Base-by-base conservation (phyloP, 1,140 invertebrate species). In the Propsilocerus akamusi region DNA sequence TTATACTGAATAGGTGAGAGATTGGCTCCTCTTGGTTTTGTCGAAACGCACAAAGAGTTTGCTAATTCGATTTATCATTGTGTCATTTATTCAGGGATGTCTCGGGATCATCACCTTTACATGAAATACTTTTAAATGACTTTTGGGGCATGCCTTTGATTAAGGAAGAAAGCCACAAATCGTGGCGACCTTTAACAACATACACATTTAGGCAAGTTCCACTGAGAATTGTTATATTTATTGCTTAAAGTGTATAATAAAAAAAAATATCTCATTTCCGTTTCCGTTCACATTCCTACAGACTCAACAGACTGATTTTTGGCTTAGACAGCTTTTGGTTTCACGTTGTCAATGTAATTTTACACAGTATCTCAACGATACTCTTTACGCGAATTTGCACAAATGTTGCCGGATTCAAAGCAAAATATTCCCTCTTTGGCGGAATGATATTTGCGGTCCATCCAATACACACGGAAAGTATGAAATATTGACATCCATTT, bases 381-480 rank as follows among this genome's bases (percentile, higher is more conserved):
- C 72, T 88, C 26, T 79, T 86, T 55, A 78, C 80, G 7, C 68
- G 75, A 51, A 72, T 83, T 23, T 81, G 78, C 53, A 70, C 74
- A 23, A 64, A 66, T 3, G 72, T 83, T 6, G 78, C 78, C 32
- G 70, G 74, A 5, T 68, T 83, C 53, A 72, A 73, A 54, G 72
- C 76, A 11, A 73, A 72, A 26, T 81, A 80, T 52, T 78, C 78
- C 4, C 74, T 76, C 3, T 66, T 80, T 17, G 77, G 79, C 1
- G 81, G 79, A 14, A 63, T 81, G 32, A 67, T 93, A 51, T 95
- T 93, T 65, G 86, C 88, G 24, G 76, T 86, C 10, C 89, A 95
- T 68, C 89, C 90, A 17, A 73, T 94, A 52, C 89, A 95, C 62
- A 88, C 86, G 6, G 90, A 94, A 69, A 86, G 81, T 83, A 64